Evolutionary conservation across 2,888 invertebrate species (phyloP), one percentile per base, ranked within the genome.

Genomic region (Papilio protenor): DNA sequence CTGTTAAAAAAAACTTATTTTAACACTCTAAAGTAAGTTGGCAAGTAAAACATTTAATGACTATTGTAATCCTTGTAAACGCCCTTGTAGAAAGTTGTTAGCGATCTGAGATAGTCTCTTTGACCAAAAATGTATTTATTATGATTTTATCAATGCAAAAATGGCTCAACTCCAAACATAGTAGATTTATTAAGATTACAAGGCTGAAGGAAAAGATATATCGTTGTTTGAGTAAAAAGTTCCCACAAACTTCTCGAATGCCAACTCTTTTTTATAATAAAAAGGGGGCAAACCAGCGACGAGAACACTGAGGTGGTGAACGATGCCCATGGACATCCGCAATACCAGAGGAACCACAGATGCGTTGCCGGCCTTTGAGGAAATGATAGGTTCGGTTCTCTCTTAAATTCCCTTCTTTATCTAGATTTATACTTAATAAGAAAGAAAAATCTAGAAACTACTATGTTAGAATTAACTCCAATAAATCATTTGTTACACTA

Each of bases 81-180:
- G 33, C 33, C 33, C 33, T 64, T 66, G 33, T 66, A 11, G 40
- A 66, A 66, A 66, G 66, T 66, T 66, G 40, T 66, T 33, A 66
- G 66, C 40, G 14, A 33, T 40, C 33, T n/a, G 40, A n/a, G 11
- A n/a, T 66, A 40, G 14, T 40, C n/a, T 66, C 40, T 23, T 27
- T 33, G n/a, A n/a, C 40, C 40, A 66, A 66, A 66, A 11, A 8
- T 66, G 66, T 66, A 66, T 66, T 66, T 66, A 27, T 59, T 59
- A 59, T 21, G 21, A 59, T 11, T 11, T 18, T 64, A 16, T 40
- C 0, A 66, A 66, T n/a, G 27, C n/a, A 18, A 40, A 66, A 66
- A 66, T 40, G 40, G 66, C n/a, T 40, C 8, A n/a, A 64, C 64
- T 27, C 64, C 16, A 64, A 64, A 64, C 33, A 64, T 16, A 33